Evolutionary conservation across 2,797 vertebrate genomes (phyloP).

Genomic region (Siniperca obscura): DNA sequence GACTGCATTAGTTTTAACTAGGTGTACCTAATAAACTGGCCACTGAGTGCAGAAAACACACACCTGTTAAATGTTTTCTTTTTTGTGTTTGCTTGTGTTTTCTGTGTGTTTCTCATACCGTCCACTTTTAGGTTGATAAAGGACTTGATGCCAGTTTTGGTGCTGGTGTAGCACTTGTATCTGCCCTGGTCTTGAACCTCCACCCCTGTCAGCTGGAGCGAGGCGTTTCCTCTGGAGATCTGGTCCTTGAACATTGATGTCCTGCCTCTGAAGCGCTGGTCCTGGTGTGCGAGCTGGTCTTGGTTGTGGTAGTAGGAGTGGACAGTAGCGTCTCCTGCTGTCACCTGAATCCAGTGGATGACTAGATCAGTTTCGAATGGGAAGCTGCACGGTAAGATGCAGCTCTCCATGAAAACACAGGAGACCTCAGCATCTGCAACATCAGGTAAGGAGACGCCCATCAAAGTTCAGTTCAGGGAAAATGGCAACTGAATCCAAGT

Average conservation of each 20-base stretch:
- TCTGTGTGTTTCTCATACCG: not conserved
- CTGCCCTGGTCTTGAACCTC: slow-evolving; percentile 66
- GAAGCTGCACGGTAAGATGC: slow-evolving; percentile 50
- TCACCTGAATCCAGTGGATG: slow-evolving; percentile 66
- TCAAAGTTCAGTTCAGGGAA: no score
- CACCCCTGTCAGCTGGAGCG: slow-evolving; percentile 76
- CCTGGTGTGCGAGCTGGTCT: slow-evolving; percentile 66
- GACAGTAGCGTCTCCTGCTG: not conserved
- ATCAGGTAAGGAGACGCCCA: not conserved
- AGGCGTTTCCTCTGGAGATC: slow-evolving; percentile 81
- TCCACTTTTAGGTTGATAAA: not conserved
- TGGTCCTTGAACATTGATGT: slow-evolving; percentile 74
- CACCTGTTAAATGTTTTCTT: no score
- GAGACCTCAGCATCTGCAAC: slow-evolving; percentile 17
- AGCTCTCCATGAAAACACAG: slow-evolving; percentile 27
- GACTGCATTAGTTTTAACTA: no score
- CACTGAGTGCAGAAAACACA: no score
- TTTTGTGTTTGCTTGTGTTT: not conserved
- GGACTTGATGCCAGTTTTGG: not conserved
- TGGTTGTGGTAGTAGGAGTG: slow-evolving; percentile 69
- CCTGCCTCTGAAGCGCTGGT: slow-evolving; percentile 63
- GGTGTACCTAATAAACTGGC: no score
- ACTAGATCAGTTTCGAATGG: accelerated
- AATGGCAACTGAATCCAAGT: no score
- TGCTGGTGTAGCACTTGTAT: slow-evolving; percentile 70